These are phyloP conservation scores for Masnerella sp. DNA, from an alignment of 2,888 invertebrate species.

Conservation along the genomic window DNA sequence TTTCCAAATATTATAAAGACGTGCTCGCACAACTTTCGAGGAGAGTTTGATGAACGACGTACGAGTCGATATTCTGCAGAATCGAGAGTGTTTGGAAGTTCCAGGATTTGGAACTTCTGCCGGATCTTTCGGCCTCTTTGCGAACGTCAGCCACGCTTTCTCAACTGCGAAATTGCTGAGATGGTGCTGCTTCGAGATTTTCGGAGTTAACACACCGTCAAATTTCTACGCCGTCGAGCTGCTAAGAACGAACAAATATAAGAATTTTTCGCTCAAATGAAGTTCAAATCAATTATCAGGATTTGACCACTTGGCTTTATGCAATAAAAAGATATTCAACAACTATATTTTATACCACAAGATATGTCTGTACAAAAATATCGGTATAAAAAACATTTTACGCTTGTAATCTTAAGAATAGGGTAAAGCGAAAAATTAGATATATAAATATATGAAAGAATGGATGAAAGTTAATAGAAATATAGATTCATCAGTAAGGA, in stretches of 20 bases:
- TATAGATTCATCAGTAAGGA: too few species aligned
- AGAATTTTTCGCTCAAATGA: slow-evolving; percentile 41
- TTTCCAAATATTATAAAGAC: slow-evolving; percentile 62
- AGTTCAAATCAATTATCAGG: slow-evolving; percentile 40
- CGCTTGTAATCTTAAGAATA: too few species aligned
- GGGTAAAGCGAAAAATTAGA: too few species aligned
- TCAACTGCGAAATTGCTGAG: slow-evolving; percentile 60
- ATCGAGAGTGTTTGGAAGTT: slow-evolving; percentile 59
- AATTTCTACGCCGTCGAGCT: slow-evolving; percentile 52
- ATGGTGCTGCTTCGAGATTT: slow-evolving; percentile 53
- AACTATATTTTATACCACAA: too few species aligned
- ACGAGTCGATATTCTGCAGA: slow-evolving; percentile 59
- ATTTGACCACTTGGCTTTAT: too few species aligned
- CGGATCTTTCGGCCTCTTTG: slow-evolving; percentile 60
- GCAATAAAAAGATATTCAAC: too few species aligned
- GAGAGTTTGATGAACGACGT: slow-evolving; percentile 62
- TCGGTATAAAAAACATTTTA: too few species aligned
- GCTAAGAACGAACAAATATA: slow-evolving; percentile 42
- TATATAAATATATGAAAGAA: too few species aligned
- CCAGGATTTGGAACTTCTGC: slow-evolving; percentile 59
- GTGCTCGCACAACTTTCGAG: slow-evolving; percentile 57
- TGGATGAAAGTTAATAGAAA: too few species aligned
- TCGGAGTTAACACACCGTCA: slow-evolving; percentile 59
- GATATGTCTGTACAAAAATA: too few species aligned
- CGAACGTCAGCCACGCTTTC: slow-evolving; percentile 60